phyloP scores from a whole-genome alignment of 1,140 invertebrate species.

The Pararge aegeria region DNA sequence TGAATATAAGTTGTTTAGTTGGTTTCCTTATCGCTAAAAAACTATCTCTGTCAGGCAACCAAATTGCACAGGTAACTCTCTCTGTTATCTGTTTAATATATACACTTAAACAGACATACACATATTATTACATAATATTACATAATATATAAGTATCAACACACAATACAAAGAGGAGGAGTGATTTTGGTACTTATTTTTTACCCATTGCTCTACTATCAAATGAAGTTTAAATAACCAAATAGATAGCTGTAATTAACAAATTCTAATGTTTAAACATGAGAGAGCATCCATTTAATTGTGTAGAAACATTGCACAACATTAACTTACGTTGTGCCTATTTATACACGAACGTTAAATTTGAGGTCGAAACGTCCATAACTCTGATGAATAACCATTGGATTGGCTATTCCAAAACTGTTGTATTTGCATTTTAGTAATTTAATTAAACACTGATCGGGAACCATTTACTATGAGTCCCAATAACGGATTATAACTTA shows the following conservation, averaged over 20 bases:
- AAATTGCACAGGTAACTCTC: too few relatives aligned
- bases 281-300: slow-evolving; percentile 9
- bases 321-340: neutral
- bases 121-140: too few relatives aligned
- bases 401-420: neutral
- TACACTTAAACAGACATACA: too few relatives aligned
- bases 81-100: too few relatives aligned
- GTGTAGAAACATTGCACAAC: slow-evolving; percentile 4
- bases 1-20: too few relatives aligned
- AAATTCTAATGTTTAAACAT: slow-evolving; percentile 2
- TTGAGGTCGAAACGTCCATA: neutral
- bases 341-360: slow-evolving; percentile 6
- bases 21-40: too few relatives aligned
- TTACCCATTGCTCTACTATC: neutral
- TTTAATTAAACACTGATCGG: neutral
- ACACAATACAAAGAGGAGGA: too few relatives aligned
- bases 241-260: neutral
- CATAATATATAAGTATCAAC: too few relatives aligned
- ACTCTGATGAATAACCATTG: neutral
- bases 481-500: too few relatives aligned
- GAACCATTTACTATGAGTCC: neutral
- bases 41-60: too few relatives aligned
- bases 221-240: neutral
- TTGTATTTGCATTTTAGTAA: neutral
- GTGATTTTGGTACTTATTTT: too few relatives aligned